Conservation (phyloP, 2,888 invertebrate genomes). For the Caenorhabditis zanzibari region DNA sequence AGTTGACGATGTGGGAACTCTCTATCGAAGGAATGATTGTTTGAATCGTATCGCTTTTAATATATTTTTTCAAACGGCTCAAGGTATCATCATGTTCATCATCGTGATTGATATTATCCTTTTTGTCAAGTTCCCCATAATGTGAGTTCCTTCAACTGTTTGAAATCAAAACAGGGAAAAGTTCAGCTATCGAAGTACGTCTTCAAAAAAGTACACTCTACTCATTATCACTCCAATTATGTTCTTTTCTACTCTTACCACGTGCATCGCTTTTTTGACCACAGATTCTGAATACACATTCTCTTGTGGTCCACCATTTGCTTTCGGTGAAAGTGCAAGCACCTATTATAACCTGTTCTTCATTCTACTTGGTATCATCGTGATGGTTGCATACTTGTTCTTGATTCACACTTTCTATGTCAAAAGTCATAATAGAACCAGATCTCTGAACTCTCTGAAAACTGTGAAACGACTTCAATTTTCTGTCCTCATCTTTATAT, state of each 20-base stretch:
- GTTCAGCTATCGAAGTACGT: slow-evolving; percentile 10
- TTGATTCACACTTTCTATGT: slow-evolving; percentile 2
- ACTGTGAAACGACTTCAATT: slow-evolving; percentile 22
- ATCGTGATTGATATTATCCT: slow-evolving; percentile 18
- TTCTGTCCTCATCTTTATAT: not conserved
- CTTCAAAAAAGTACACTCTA: not conserved
- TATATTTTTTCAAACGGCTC: slow-evolving; percentile 27
- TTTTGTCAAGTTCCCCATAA: slow-evolving; percentile 4
- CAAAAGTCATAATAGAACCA: not conserved
- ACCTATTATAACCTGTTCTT: slow-evolving; percentile 4
- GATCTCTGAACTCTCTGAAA: not conserved
- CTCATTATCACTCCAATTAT: not conserved
- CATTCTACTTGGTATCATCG: slow-evolving; percentile 2
- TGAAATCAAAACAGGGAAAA: not conserved
- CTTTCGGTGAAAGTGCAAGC: not conserved
- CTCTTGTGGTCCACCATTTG: slow-evolving; percentile 17
- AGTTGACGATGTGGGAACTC: not conserved
- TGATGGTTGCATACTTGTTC: not conserved
- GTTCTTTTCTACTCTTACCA: not conserved
- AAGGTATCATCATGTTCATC: slow-evolving; percentile 23
- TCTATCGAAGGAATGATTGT: slow-evolving; percentile 1
- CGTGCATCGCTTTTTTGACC: not conserved
- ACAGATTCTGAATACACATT: not conserved
- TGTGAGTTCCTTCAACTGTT: not conserved
- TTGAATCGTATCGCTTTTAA: slow-evolving; percentile 8